phyloP scores from a whole-genome alignment of 2,113 vertebrate species.

The Tetraodon nigroviridis region DNA sequence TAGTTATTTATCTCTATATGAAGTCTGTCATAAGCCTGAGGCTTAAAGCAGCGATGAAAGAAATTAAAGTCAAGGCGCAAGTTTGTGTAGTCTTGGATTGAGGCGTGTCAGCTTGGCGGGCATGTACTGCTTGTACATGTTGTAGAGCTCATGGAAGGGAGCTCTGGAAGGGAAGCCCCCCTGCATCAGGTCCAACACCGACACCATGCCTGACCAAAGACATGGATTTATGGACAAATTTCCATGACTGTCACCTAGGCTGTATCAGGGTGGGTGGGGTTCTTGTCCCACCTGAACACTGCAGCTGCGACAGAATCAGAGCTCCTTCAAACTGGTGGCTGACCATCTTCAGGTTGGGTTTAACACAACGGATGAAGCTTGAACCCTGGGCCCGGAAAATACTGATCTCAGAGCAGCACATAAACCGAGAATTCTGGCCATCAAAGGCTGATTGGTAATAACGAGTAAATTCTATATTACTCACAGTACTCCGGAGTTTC shows the following conservation, averaged over 20 bases:
- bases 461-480: conserved; percentile 55
- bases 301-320: conserved; percentile 96
- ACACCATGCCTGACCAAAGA: conserved; percentile 87
- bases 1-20: too few relatives aligned
- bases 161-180: conserved; percentile 96
- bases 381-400: conserved; percentile 79
- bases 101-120: conserved; percentile 89
- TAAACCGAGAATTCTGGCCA: too few relatives aligned
- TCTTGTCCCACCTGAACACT: conserved; percentile 86
- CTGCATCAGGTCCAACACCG: conserved; percentile 97
- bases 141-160: conserved; percentile 97
- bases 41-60: too few relatives aligned
- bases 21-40: too few relatives aligned
- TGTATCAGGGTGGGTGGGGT: neutral
- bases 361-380: conserved; percentile 97
- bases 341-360: conserved; percentile 98
- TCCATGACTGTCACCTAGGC: too few relatives aligned
- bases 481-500: conserved; percentile 96
- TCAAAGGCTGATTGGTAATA: too few relatives aligned
- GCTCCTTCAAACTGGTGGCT: conserved; percentile 96
- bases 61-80: too few relatives aligned
- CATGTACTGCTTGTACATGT: conserved; percentile 97
- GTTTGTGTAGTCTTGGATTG: conserved; percentile 81
- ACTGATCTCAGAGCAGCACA: neutral
- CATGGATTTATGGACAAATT: neutral